Conservation (phyloP, 2,113 vertebrate genomes). For the Ranitomeya imitator region DNA sequence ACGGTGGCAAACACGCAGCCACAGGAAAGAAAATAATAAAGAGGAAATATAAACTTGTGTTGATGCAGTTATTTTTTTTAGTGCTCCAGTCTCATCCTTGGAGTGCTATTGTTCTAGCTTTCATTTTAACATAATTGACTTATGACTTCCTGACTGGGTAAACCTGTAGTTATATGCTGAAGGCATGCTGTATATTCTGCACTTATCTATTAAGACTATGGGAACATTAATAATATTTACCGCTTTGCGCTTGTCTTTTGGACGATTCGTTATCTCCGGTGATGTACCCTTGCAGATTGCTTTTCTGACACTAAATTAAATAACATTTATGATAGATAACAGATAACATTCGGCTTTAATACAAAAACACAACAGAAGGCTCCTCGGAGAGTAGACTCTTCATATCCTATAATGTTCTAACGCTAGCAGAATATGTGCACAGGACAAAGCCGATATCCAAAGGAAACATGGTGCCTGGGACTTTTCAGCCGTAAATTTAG, state of each 20-base stretch:
- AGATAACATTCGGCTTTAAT: constrained; percentile 27
- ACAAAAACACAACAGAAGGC: constrained; percentile 2
- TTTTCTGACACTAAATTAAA: constrained; percentile 47
- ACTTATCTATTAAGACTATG: constrained; percentile 37
- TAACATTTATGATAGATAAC: constrained; percentile 50
- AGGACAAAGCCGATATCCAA: neutral
- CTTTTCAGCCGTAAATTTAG: neutral
- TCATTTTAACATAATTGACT: constrained; percentile 48
- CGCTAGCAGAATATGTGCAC: neutral
- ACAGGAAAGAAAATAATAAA: constrained; percentile 26
- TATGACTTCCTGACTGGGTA: constrained; percentile 34
- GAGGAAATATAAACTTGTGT: constrained; percentile 22
- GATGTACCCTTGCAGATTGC: constrained; percentile 13
- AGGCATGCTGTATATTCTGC: constrained; percentile 15
- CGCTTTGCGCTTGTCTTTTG: constrained; percentile 3
- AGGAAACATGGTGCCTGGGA: neutral
- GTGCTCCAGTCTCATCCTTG: constrained; percentile 20
- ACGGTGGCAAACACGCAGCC: neutral
- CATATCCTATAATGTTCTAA: neutral
- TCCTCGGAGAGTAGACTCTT: constrained; percentile 21
- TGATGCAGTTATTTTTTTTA: constrained; percentile 26
- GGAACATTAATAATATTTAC: constrained; percentile 38
- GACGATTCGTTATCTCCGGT: constrained; percentile 29
- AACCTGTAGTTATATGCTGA: constrained; percentile 39
- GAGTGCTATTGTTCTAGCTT: constrained; percentile 35